These are phyloP conservation scores for Spinus pinus DNA, from an alignment of 2,797 vertebrate species.

Conservation along the genomic window DNA sequence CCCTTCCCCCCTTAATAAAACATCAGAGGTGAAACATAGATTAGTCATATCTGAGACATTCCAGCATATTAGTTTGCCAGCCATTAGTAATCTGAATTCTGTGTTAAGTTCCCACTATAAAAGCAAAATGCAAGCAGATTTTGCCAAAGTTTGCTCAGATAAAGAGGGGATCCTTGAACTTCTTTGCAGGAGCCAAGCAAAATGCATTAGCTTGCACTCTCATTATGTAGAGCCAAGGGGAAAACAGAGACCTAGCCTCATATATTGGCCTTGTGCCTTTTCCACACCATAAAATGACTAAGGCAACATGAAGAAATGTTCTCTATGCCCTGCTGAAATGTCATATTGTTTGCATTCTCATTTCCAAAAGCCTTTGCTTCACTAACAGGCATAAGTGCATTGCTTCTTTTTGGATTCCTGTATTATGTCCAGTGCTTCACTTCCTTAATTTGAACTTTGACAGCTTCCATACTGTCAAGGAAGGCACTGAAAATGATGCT, in stretches of 20 bases:
- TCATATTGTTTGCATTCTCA: neutral
- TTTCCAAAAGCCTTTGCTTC: neutral
- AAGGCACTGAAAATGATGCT: neutral
- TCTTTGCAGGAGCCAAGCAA: slow-evolving; percentile 32
- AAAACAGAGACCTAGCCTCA: neutral
- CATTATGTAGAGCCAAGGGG: neutral
- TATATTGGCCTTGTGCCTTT: neutral
- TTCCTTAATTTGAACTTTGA: neutral
- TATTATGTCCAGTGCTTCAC: neutral
- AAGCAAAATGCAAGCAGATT: neutral
- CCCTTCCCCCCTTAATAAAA: neutral
- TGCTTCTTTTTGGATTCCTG: neutral
- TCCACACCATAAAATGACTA: neutral
- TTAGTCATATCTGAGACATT: neutral
- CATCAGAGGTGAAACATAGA: neutral
- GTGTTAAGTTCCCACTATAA: neutral
- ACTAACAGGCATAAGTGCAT: neutral
- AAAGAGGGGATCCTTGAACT: slow-evolving; percentile 10
- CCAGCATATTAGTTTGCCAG: neutral
- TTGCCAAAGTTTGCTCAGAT: slow-evolving; percentile 17
- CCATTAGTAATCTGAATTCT: neutral
- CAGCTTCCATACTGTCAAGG: neutral
- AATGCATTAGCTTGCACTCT: slow-evolving; percentile 10
- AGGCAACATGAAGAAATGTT: neutral
- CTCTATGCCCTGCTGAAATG: neutral